Conservation (phyloP, 2,888 invertebrate genomes). For the Thyatira batis region DNA sequence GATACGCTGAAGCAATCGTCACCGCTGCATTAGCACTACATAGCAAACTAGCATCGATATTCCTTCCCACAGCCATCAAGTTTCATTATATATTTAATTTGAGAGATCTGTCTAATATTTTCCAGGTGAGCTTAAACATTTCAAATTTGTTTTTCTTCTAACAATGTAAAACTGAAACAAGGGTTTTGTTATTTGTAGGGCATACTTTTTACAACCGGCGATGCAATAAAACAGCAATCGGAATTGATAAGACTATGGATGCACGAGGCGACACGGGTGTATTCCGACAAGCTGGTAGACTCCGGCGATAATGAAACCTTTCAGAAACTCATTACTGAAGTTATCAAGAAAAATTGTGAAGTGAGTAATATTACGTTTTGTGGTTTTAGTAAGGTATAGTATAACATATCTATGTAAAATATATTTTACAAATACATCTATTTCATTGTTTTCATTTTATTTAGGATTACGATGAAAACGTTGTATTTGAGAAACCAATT, state of each 20-base stretch:
- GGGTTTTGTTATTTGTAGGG: conserved; percentile 81
- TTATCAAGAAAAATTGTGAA: conserved; percentile 89
- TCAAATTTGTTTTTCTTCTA: conserved; percentile 6
- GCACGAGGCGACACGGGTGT: conserved; percentile 95
- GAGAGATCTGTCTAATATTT: conserved; percentile 95
- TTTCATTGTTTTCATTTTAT: conserved; percentile 8
- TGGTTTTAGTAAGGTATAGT: background rate
- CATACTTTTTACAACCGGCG: conserved; percentile 90
- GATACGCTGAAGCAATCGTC: conserved; percentile 84
- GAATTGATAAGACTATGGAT: conserved; percentile 92
- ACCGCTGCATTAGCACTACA: conserved; percentile 89
- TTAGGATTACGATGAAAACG: conserved; percentile 87
- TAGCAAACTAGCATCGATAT: conserved; percentile 86
- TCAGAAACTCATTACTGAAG: conserved; percentile 87
- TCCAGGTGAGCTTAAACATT: conserved; percentile 84
- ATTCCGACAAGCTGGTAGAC: conserved; percentile 95
- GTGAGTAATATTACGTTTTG: conserved; percentile 46
- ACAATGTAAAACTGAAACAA: background rate
- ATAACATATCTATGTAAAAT: background rate
- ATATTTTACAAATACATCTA: background rate
- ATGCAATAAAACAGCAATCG: conserved; percentile 86
- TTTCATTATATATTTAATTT: conserved; percentile 98
- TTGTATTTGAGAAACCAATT: conserved; percentile 88
- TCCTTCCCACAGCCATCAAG: conserved; percentile 96
- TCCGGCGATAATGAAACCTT: conserved; percentile 88